Evolutionary conservation across 2,888 invertebrate species (phyloP), one percentile per base, ranked within the genome.

Genomic region (Agrenia bidenticulata): DNA sequence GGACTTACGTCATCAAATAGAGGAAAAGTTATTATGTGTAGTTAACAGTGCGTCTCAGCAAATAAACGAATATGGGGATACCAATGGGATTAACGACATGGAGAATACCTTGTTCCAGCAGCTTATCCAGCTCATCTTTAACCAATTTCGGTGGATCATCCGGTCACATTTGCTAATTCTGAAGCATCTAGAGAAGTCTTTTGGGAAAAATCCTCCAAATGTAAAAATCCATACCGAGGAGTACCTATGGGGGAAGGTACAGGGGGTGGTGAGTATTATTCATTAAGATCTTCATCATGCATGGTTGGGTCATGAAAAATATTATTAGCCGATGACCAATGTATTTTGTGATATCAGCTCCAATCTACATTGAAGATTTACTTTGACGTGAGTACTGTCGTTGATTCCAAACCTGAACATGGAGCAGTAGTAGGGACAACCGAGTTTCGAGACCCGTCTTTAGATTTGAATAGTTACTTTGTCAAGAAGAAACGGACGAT

Each of bases 181-280:
- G 1, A 86, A 85, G 37, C 77, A 85, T 84, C 75, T 88, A 83
- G 77, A 82, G 82, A 70, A 86, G 76, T 87, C 87, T 53, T 82
- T 83, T n/a, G 84, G 84, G 72, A 83, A 83, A 60, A 84, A 87
- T 77, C 82, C 81, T 66, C 37, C 57, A 1, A 81, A 83, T 73
- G 78, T 83, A 54, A 81, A 82, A 61, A 79, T 87, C 53, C 90
- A 90, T 78, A 86, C 86, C 77, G 85, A 89, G 78, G 84, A 87
- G 42, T 90, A 92, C 78, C 92, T 92, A 74, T 95, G 94, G 94
- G 87, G 88, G 49, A 89, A 92, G 77, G 90, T 93, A 41, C 94
- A 95, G 80, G 87, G 88, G 78, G 92, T 92, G 77, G 92, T 93
- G 81, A 82, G 87, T 83, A 54, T n/a, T 13, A 5, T 4, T 49